These are phyloP conservation scores for Regulus satrapa DNA, from an alignment of 2,113 vertebrate species.

Conservation along the genomic window DNA sequence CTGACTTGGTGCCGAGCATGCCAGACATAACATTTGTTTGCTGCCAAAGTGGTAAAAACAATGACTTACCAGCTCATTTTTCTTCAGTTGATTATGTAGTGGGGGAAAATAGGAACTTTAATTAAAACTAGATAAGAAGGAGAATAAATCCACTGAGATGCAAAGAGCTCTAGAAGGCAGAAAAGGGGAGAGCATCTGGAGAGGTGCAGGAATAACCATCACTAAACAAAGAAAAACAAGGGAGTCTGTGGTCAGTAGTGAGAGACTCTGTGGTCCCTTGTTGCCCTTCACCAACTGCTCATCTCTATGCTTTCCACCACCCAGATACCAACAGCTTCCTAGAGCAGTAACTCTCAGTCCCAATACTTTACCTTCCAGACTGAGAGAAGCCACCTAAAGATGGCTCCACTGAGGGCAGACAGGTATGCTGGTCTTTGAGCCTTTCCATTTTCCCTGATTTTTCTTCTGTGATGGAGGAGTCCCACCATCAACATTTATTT, in stretches of 20 bases:
- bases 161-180: background rate
- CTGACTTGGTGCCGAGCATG: slow-evolving; percentile 61
- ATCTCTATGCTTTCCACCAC: background rate
- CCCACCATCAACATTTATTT: background rate
- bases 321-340: background rate
- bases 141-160: slow-evolving; percentile 16
- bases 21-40: slow-evolving; percentile 69
- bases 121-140: slow-evolving; percentile 41
- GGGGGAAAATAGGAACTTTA: background rate
- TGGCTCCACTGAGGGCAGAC: background rate
- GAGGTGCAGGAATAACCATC: background rate
- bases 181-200: background rate
- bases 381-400: background rate
- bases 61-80: slow-evolving; percentile 67
- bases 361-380: background rate
- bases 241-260: accelerated
- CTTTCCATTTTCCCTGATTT: background rate
- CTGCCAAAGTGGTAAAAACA: slow-evolving; percentile 63
- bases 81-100: slow-evolving; percentile 22
- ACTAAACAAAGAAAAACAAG: background rate
- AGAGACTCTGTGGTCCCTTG: background rate
- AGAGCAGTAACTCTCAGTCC: background rate
- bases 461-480: background rate
- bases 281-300: background rate
- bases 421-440: background rate